Conservation (phyloP, 2,113 vertebrate genomes). For the Plestiodon gilberti region DNA sequence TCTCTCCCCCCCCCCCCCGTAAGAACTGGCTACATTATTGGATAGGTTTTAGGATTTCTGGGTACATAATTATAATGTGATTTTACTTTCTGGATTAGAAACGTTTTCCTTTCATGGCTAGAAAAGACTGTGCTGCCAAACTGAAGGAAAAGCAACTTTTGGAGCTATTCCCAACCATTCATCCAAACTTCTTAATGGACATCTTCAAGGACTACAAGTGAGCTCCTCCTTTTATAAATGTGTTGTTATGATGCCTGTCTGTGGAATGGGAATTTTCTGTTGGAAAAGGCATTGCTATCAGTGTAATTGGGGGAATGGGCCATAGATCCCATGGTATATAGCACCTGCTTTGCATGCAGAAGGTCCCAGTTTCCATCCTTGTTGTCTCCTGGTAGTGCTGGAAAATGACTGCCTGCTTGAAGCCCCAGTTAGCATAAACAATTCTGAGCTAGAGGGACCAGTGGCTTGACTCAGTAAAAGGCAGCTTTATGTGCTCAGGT, state of each 20-base stretch:
- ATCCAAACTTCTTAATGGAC: conserved; percentile 90
- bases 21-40: conserved; percentile 37
- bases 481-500: no score
- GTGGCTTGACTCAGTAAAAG: no score
- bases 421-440: no score
- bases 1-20: not conserved
- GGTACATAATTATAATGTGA: conserved; percentile 33
- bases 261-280: not conserved
- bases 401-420: no score
- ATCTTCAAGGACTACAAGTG: conserved; percentile 96
- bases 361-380: no score
- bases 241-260: not conserved
- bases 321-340: no score
- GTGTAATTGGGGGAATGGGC: not conserved
- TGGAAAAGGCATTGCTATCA: not conserved
- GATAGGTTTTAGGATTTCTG: conserved; percentile 47
- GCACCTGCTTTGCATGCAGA: no score
- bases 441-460: no score
- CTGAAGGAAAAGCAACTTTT: conserved; percentile 93
- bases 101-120: conserved; percentile 76
- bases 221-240: conserved; percentile 55
- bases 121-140: conserved; percentile 85
- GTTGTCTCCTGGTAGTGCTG: no score
- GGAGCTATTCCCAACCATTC: conserved; percentile 89
- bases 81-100: conserved; percentile 76